phyloP scores from a whole-genome alignment of 1,140 invertebrate genomes.

The Aphis craccivora region DNA sequence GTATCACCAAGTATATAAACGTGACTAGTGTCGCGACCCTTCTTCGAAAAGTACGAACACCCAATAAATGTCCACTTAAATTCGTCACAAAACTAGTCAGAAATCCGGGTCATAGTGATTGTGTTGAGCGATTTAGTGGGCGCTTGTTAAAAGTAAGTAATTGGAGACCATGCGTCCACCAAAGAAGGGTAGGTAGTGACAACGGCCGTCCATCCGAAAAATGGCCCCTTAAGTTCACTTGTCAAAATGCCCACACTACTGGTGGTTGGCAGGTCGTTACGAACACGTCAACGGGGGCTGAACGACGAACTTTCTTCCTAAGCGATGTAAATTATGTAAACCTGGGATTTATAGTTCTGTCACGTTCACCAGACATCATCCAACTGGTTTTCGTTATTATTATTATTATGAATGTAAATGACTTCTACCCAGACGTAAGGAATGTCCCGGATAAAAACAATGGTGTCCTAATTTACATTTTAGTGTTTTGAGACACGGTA shows the following conservation, averaged over 20 bases:
- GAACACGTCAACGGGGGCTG: slow-evolving; percentile 21
- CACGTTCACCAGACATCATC: not conserved
- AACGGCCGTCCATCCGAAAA: not conserved
- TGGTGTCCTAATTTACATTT: slow-evolving; percentile 22
- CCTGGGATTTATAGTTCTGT: slow-evolving; percentile 13
- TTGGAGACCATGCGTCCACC: slow-evolving; percentile 19
- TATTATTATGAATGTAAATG: slow-evolving; percentile 11
- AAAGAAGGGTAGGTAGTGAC: not conserved
- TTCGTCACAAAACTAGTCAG: slow-evolving; percentile 25
- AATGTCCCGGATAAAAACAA: slow-evolving; percentile 13
- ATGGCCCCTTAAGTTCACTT: slow-evolving; percentile 29
- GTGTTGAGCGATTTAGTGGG: slow-evolving; percentile 32
- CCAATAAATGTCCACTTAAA: slow-evolving; percentile 52
- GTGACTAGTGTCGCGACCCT: slow-evolving; percentile 9
- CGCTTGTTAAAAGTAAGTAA: slow-evolving; percentile 56
- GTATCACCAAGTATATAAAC: not conserved
- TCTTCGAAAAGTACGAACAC: not conserved
- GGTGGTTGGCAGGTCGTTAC: slow-evolving; percentile 47
- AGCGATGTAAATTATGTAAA: slow-evolving; percentile 31
- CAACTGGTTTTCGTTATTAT: slow-evolving; percentile 34
- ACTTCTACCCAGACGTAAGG: not conserved
- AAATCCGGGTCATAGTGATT: slow-evolving; percentile 3
- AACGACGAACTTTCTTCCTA: slow-evolving; percentile 37
- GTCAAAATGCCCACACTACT: not conserved
- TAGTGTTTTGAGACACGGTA: not conserved